Evolutionary conservation across 2,113 vertebrate genomes (phyloP).

Genomic region (Helogale parvula): DNA sequence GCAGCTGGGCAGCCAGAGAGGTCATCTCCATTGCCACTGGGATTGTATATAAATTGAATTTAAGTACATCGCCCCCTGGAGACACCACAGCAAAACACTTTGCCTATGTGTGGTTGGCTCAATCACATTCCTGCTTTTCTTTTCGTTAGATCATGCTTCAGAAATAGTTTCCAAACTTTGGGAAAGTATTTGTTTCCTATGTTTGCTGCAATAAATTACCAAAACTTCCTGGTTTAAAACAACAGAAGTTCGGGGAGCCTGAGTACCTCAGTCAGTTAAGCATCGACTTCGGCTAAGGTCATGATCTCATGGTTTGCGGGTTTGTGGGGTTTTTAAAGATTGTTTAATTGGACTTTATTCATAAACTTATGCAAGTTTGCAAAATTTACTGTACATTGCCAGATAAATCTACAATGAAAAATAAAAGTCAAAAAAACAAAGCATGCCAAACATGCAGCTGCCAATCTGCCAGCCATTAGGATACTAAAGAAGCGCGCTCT

Average conservation of each 20-base stretch:
- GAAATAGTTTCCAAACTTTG: background rate
- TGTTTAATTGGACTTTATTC: slow-evolving; percentile 86
- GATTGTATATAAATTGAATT: background rate
- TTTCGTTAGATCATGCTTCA: background rate
- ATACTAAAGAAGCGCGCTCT: slow-evolving; percentile 47
- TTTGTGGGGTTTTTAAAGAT: no score
- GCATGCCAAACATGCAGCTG: slow-evolving; percentile 78
- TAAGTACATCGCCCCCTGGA: background rate
- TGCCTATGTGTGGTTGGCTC: background rate
- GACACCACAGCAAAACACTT: background rate
- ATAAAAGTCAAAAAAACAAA: slow-evolving; percentile 74
- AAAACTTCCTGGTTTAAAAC: background rate
- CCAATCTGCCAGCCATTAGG: slow-evolving; percentile 73
- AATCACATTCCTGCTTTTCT: background rate
- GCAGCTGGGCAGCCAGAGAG: background rate
- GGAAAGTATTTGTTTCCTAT: background rate
- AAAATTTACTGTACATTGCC: slow-evolving; percentile 88
- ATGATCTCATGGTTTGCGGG: no score
- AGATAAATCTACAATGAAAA: slow-evolving; percentile 86
- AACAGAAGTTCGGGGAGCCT: background rate
- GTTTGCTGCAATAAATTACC: background rate
- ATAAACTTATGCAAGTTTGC: slow-evolving; percentile 93
- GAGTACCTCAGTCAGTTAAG: no score
- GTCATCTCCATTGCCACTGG: background rate
- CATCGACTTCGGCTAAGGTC: no score